These are phyloP conservation scores for Steinernema khuongi DNA, from an alignment of 1,140 invertebrate genomes.

Conservation along the genomic window DNA sequence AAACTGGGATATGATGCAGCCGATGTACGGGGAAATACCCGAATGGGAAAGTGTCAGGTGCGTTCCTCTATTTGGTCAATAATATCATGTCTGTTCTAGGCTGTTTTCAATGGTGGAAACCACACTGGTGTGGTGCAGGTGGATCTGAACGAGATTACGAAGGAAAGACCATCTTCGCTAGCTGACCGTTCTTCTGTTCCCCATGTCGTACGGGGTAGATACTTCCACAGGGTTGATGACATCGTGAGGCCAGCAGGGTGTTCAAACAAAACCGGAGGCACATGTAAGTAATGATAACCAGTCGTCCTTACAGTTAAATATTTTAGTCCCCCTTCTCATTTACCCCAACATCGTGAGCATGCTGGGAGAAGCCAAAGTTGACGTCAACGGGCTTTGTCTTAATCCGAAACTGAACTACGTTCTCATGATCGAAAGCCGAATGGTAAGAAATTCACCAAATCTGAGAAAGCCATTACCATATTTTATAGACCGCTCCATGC, in stretches of 20 bases:
- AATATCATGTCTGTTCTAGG: constrained; percentile 29
- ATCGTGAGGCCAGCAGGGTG: constrained; percentile 55
- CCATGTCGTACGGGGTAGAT: constrained; percentile 51
- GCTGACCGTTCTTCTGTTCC: constrained; percentile 54
- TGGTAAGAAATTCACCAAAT: constrained; percentile 31
- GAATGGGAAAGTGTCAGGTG: constrained; percentile 29
- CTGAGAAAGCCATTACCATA: constrained; percentile 1
- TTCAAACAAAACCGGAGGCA: constrained; percentile 58
- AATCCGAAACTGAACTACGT: constrained; percentile 52
- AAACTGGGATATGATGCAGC: constrained; percentile 29
- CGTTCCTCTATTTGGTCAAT: neutral
- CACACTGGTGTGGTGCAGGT: constrained; percentile 53
- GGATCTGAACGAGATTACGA: constrained; percentile 52
- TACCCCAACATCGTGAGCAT: constrained; percentile 59
- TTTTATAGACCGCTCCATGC: constrained; percentile 53
- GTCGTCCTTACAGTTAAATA: neutral
- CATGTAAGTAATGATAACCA: constrained; percentile 40
- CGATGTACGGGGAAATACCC: constrained; percentile 29
- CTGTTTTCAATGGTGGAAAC: constrained; percentile 56
- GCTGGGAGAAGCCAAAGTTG: constrained; percentile 55
- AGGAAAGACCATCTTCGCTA: constrained; percentile 52
- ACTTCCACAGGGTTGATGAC: constrained; percentile 56
- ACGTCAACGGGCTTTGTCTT: constrained; percentile 54
- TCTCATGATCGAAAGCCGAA: constrained; percentile 55
- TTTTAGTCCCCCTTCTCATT: constrained; percentile 52